Base-by-base conservation (phyloP, 37 sponge, comb jelly and placozoan species). In the Geodia barretti region DNA sequence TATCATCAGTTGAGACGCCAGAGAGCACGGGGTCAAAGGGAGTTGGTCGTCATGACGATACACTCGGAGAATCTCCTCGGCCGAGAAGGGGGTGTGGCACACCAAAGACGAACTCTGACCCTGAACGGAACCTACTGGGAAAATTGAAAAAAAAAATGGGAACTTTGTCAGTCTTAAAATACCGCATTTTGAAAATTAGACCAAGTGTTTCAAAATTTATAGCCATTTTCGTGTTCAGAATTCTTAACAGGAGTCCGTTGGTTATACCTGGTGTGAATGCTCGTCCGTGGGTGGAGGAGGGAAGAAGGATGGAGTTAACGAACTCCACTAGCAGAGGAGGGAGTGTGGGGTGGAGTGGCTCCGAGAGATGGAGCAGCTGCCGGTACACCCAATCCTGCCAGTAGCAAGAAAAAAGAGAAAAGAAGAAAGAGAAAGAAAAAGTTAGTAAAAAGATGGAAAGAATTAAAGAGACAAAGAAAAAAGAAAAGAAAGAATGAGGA, bases 301-400 rank as follows among this genome's bases (percentile, higher is more conserved):
- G 71, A 39, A 79, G 68, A 38, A 92, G 82, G 40, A 88, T 79
- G 54, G 93, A 76, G 26, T 62, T 39, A 26, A 93, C 92, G 64
- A 83, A 86, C 47, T 89, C 94, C 41, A 90, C 77, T 34, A 93
- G 73, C 21, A 93, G 85, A 17, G 73, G 84, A 19, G 91, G 84
- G 11, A 93, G 54, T 2, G 54, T 69, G 11, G 92, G 81, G 76
- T 93, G 94, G n/a, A 93, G 70, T 1, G 94, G 91, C 38, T 84
- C 87, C 9, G 66, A 20, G 19, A 79, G 54, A 25, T 25, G 59
- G 36, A 74, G 32, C 68, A 93, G n/a, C 72, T 93, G 94, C 37
- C 54, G 19, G 60, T 87, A 87, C 7, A 93, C 79, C 91, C 94
- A 93, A 42, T 91, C 79, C 91, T 90, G 61, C 4, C 33, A 37